Evolutionary conservation across 35 echinoderm and acorn worm species (phyloP).

Genomic region (Heliocidaris erythrogramma): DNA sequence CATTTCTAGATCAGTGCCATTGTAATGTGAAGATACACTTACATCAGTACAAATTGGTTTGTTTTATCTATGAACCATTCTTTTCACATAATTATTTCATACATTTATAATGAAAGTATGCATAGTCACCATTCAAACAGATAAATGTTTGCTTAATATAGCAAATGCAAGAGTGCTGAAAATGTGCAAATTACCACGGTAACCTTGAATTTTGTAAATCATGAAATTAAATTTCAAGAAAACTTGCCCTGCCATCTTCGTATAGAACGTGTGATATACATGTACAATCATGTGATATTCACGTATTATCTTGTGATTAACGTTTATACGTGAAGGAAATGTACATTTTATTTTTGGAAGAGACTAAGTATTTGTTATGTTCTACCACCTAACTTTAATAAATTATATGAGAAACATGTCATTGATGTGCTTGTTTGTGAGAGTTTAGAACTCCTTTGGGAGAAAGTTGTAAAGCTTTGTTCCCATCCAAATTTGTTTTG

Average conservation of each 20-base stretch:
- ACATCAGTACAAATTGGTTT: too few relatives aligned
- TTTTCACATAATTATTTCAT: too few relatives aligned
- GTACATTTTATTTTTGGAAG: neutral
- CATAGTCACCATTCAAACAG: too few relatives aligned
- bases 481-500: too few relatives aligned
- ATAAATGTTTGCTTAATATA: too few relatives aligned
- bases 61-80: too few relatives aligned
- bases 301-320: too few relatives aligned
- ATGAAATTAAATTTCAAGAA: neutral
- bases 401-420: neutral
- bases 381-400: neutral
- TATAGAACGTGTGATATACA: neutral
- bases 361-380: neutral
- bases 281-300: neutral
- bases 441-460: neutral
- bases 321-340: too few relatives aligned
- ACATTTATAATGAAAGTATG: too few relatives aligned
- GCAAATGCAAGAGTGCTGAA: neutral
- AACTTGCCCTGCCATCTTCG: neutral
- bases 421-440: neutral
- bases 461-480: neutral
- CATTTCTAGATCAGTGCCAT: too few relatives aligned
- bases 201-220: neutral
- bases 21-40: too few relatives aligned
- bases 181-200: neutral